phyloP scores from a whole-genome alignment of 2,888 invertebrate genomes.

The Ariolimax columbianus region DNA sequence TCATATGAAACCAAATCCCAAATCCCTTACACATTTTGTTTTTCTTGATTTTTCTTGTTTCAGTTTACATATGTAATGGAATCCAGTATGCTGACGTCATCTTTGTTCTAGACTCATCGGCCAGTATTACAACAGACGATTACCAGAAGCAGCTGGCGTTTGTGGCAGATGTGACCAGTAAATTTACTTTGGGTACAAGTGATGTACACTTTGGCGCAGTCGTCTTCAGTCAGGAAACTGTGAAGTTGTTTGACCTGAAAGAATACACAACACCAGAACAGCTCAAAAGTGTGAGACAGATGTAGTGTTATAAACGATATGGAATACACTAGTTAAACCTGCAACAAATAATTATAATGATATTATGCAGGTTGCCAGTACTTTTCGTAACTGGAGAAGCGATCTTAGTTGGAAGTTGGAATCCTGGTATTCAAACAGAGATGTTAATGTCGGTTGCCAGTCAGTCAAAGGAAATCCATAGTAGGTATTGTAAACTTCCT shows the following conservation, averaged over 20 bases:
- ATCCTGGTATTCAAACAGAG: too few species aligned
- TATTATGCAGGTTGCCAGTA: too few species aligned
- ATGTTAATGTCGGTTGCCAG: too few species aligned
- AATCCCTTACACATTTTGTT: too few species aligned
- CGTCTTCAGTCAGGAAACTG: background rate
- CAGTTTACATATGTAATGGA: background rate
- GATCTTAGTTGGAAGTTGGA: too few species aligned
- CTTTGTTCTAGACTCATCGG: background rate
- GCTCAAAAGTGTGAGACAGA: background rate
- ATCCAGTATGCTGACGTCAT: slow-evolving; percentile 5
- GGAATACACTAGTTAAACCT: too few species aligned
- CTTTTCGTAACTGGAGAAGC: too few species aligned
- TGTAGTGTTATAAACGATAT: too few species aligned
- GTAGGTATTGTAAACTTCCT: too few species aligned
- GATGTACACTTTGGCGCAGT: slow-evolving; percentile 2
- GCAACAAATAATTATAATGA: too few species aligned
- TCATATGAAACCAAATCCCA: too few species aligned
- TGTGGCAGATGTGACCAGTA: background rate
- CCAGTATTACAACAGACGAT: background rate
- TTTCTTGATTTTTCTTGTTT: background rate
- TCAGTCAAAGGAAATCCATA: too few species aligned
- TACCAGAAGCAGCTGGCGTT: background rate
- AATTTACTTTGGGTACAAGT: background rate
- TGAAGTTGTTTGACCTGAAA: slow-evolving; percentile 1
- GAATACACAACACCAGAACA: background rate